These are phyloP conservation scores for Palloptera scutellata DNA, from an alignment of 2,888 invertebrate genomes.

Conservation along the genomic window DNA sequence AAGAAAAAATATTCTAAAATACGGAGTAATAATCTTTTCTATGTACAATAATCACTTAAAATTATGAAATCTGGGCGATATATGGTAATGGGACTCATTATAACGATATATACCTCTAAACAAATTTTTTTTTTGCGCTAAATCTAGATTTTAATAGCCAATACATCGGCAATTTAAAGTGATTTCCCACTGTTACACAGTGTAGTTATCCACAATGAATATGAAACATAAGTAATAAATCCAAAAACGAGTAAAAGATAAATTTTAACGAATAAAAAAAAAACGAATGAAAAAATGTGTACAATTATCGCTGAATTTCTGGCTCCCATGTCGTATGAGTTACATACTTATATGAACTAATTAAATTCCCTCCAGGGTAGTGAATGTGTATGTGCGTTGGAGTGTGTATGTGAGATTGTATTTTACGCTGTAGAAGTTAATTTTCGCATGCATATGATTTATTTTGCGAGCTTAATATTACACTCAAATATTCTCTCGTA, in stretches of 20 bases:
- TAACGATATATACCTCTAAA: no score
- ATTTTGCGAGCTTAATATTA: not conserved
- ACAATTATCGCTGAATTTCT: not conserved
- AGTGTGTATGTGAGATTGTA: constrained; percentile 29
- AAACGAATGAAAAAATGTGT: not conserved
- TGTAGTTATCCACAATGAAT: no score
- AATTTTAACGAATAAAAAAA: not conserved
- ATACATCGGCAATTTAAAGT: no score
- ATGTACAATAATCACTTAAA: no score
- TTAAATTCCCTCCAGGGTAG: constrained; percentile 30
- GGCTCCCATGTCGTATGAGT: not conserved
- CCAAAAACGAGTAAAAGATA: not conserved
- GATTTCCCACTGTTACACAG: no score
- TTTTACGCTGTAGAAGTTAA: not conserved
- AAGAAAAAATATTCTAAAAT: no score
- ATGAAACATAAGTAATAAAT: no score
- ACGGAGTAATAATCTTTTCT: no score
- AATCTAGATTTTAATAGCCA: no score
- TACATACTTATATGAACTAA: constrained; percentile 4
- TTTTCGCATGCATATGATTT: not conserved
- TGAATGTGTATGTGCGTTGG: constrained; percentile 24
- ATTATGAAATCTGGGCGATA: no score
- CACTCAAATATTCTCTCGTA: not conserved
- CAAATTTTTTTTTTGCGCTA: no score
- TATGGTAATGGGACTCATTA: no score